phyloP scores from a whole-genome alignment of 2,113 vertebrate species.

The Psephotus haematonotus region DNA sequence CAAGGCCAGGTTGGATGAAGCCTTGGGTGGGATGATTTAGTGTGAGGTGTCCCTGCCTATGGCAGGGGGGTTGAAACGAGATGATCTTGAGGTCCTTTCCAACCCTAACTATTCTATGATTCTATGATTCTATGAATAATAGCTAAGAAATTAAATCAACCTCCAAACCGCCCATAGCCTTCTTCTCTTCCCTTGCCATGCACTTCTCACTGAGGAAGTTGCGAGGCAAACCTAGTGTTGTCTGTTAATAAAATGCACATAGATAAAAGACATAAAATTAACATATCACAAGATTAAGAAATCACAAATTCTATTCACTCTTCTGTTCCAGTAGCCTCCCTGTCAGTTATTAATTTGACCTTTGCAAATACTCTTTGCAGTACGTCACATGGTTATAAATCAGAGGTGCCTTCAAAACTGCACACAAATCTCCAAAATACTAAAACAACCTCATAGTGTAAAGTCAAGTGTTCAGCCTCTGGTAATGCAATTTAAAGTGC shows the following conservation, averaged over 20 bases:
- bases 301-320: slow-evolving; percentile 37
- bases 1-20: no score
- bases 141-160: slow-evolving; percentile 8
- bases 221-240: neutral
- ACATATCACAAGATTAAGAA: slow-evolving; percentile 38
- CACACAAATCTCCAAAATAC: neutral
- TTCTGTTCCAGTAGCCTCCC: slow-evolving; percentile 18
- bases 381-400: neutral
- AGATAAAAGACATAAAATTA: slow-evolving; percentile 49
- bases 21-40: no score
- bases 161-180: neutral
- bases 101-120: no score
- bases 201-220: neutral
- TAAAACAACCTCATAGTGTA: neutral
- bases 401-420: neutral
- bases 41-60: no score
- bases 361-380: slow-evolving; percentile 30
- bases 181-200: neutral
- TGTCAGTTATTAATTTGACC: slow-evolving; percentile 54
- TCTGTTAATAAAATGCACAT: slow-evolving; percentile 39
- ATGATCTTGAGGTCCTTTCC: no score
- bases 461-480: neutral
- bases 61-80: no score
- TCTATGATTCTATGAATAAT: no score
- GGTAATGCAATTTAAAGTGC: neutral